Conservation (phyloP, 2,113 vertebrate species). For the Falco punctatus region DNA sequence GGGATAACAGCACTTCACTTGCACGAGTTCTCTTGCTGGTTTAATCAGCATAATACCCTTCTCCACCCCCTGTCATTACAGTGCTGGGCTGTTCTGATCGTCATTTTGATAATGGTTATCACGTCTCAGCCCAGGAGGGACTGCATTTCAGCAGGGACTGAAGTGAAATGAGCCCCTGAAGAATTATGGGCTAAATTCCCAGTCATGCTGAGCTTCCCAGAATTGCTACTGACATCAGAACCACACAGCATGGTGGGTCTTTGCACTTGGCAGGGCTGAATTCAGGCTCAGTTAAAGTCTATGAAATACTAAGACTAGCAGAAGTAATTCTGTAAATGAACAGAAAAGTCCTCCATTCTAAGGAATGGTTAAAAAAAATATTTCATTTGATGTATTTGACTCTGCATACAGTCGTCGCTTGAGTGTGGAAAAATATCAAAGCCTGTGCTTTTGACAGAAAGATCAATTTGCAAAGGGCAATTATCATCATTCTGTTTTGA, state of each 20-base stretch:
- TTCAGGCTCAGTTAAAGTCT: background rate
- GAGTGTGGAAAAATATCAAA: background rate
- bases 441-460: background rate
- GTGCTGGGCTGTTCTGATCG: background rate
- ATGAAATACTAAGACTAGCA: background rate
- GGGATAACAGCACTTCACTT: background rate
- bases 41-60: conserved; percentile 34
- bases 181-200: conserved; percentile 14
- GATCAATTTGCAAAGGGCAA: background rate
- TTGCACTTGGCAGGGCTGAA: background rate
- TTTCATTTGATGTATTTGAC: background rate
- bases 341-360: background rate
- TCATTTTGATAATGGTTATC: conserved; percentile 27
- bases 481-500: background rate
- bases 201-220: background rate
- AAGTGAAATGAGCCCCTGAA: background rate
- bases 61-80: background rate
- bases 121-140: background rate
- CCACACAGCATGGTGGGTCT: background rate
- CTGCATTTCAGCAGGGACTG: background rate
- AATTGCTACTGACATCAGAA: conserved; percentile 1
- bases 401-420: background rate
- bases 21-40: background rate
- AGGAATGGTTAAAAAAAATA: background rate
- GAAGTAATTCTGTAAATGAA: background rate